phyloP scores from a whole-genome alignment of 2,888 invertebrate species.

The Lobophora halterata region DNA sequence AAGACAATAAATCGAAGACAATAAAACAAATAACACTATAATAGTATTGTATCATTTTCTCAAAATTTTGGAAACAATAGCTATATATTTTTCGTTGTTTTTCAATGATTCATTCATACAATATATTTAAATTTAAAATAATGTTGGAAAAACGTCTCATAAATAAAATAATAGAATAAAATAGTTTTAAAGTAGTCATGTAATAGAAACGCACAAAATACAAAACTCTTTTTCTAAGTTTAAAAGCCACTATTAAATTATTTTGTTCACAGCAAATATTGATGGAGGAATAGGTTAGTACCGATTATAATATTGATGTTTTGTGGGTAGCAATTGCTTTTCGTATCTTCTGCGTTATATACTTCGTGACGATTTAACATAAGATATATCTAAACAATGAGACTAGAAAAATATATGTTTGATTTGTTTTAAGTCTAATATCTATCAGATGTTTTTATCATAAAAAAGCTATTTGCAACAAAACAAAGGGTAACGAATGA shows the following conservation, averaged over 20 bases:
- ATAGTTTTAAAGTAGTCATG: constrained; percentile 44
- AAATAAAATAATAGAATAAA: constrained; percentile 4
- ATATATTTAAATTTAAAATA: neutral
- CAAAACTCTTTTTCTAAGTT: constrained; percentile 47
- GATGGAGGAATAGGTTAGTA: constrained; percentile 22
- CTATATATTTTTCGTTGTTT: no score
- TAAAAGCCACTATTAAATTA: constrained; percentile 39
- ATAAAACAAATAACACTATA: no score
- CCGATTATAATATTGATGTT: constrained; percentile 41
- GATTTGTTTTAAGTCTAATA: constrained; percentile 10
- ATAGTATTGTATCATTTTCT: no score
- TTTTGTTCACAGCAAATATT: constrained; percentile 32
- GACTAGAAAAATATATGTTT: neutral
- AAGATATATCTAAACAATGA: constrained; percentile 2
- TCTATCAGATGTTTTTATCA: constrained; percentile 7
- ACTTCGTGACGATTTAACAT: constrained; percentile 27
- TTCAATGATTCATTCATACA: no score
- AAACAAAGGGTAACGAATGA: constrained; percentile 1
- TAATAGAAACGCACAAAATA: constrained; percentile 71
- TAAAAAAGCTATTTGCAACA: neutral
- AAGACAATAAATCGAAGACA: no score
- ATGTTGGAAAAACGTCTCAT: constrained; percentile 15
- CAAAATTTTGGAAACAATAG: no score
- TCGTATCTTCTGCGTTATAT: constrained; percentile 40
- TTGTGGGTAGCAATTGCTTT: constrained; percentile 47